These are phyloP conservation scores for Coenonympha arcania DNA, from an alignment of 2,888 invertebrate genomes.

Conservation along the genomic window DNA sequence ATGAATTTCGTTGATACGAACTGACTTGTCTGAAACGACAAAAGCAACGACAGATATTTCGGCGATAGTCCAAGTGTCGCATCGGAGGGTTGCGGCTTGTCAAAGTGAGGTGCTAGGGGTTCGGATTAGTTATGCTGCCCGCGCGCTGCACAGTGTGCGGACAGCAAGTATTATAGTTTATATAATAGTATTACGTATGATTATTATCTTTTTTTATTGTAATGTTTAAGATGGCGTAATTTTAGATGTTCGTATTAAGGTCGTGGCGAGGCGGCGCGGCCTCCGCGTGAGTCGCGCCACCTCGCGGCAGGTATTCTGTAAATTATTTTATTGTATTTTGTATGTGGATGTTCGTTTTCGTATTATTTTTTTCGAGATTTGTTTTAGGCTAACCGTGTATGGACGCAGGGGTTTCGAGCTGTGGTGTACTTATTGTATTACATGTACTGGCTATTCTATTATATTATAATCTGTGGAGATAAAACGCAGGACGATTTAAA, in stretches of 20 bases:
- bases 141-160: no score
- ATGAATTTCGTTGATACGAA: no score
- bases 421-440: slow-evolving; percentile 37
- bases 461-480: background rate
- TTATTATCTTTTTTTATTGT: slow-evolving; percentile 41
- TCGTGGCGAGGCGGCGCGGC: slow-evolving; percentile 69
- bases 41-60: no score
- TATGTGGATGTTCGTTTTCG: slow-evolving; percentile 54
- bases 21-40: no score
- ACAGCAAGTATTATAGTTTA: slow-evolving; percentile 59
- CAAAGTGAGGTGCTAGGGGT: background rate
- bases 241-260: slow-evolving; percentile 64
- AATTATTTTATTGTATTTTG: slow-evolving; percentile 45
- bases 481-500: no score
- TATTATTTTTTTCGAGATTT: slow-evolving; percentile 41
- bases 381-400: slow-evolving; percentile 37
- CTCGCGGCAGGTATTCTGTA: slow-evolving; percentile 56
- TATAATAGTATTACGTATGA: slow-evolving; percentile 52
- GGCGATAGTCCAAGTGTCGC: no score
- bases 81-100: no score
- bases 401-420: slow-evolving; percentile 35
- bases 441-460: slow-evolving; percentile 22
- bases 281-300: no score
- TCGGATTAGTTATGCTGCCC: slow-evolving; percentile 37
- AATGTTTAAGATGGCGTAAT: slow-evolving; percentile 70